Evolutionary conservation across 1,140 invertebrate genomes (phyloP).

Genomic region (Probaryconus sp.): DNA sequence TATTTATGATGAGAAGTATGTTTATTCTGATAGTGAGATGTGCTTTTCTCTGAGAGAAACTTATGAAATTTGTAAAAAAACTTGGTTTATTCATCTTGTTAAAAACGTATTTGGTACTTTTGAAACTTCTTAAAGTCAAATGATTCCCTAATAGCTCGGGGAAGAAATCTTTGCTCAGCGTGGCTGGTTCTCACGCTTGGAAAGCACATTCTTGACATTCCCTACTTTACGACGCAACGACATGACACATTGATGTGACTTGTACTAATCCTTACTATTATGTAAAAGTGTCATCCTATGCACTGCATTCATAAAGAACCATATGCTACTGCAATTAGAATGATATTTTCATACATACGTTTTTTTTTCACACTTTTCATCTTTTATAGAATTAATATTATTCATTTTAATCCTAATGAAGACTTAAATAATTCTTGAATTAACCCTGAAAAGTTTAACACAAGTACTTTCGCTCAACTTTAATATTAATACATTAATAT

Average conservation of each 20-base stretch:
- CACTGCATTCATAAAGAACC: not conserved
- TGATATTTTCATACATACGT: too few species aligned
- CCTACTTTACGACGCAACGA: slow-evolving; percentile 48
- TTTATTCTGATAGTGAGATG: too few species aligned
- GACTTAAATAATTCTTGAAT: too few species aligned
- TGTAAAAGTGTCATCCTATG: slow-evolving; percentile 34
- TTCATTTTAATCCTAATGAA: too few species aligned
- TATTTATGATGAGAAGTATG: too few species aligned
- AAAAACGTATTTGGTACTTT: slow-evolving; percentile 43
- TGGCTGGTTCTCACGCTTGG: slow-evolving; percentile 72
- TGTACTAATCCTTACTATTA: slow-evolving; percentile 35
- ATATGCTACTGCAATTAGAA: too few species aligned
- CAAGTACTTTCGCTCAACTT: too few species aligned
- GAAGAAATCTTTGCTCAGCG: slow-evolving; percentile 69
- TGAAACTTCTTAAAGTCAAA: slow-evolving; percentile 68
- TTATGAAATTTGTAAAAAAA: slow-evolving; percentile 52
- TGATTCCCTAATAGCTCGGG: slow-evolving; percentile 76
- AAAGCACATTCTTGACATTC: slow-evolving; percentile 59
- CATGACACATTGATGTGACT: slow-evolving; percentile 50
- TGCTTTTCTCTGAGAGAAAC: too few species aligned
- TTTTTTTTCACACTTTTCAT: too few species aligned
- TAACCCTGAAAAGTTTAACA: too few species aligned
- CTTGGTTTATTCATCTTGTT: slow-evolving; percentile 45
- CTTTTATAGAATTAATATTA: too few species aligned
- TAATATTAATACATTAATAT: too few species aligned